These are phyloP conservation scores for Gallirallus australis DNA, from an alignment of 2,797 vertebrate species.

Conservation along the genomic window DNA sequence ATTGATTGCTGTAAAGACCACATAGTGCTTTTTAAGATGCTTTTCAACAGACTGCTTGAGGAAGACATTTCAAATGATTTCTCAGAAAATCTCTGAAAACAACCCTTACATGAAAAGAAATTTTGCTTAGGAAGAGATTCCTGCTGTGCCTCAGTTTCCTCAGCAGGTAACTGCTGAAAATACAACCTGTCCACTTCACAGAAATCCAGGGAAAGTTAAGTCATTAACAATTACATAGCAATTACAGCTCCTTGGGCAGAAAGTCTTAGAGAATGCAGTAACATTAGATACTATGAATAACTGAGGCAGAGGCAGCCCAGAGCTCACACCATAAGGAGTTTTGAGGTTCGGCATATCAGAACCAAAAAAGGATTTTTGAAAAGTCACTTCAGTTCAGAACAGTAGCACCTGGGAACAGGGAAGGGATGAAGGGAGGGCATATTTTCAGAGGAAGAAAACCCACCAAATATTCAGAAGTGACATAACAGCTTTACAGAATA, in stretches of 20 bases:
- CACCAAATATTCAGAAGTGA: not conserved
- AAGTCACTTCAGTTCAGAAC: not conserved
- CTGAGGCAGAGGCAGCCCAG: not conserved
- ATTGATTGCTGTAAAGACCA: not conserved
- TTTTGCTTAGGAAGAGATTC: not conserved
- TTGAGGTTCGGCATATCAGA: not conserved
- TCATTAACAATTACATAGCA: not conserved
- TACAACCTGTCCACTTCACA: not conserved
- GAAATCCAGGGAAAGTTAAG: not conserved
- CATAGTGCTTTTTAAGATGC: not conserved
- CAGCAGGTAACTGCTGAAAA: not conserved
- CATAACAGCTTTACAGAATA: not conserved
- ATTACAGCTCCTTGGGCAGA: not conserved
- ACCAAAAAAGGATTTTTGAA: not conserved
- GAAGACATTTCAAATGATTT: not conserved
- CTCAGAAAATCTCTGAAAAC: not conserved
- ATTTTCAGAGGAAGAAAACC: not conserved
- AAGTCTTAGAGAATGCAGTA: not conserved
- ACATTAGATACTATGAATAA: not conserved
- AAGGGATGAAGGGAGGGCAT: not conserved
- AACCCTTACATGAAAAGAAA: not conserved
- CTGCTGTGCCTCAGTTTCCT: not conserved
- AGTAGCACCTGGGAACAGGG: not conserved
- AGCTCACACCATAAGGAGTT: not conserved
- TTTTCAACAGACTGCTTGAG: not conserved